phyloP scores from a whole-genome alignment of 2,888 invertebrate genomes.

The Phaonia tiefii region DNA sequence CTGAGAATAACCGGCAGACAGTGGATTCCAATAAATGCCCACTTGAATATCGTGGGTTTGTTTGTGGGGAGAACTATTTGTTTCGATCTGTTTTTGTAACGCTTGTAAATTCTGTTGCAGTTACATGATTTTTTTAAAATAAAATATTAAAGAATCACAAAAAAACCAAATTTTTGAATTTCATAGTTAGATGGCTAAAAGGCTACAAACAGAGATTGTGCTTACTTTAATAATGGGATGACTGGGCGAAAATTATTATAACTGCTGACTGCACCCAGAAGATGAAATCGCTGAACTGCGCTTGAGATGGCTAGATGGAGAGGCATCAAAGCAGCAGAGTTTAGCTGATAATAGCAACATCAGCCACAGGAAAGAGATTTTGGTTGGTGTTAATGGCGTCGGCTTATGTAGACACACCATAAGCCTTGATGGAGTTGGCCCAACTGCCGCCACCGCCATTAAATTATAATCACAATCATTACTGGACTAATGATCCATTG shows the following conservation, averaged over 20 bases:
- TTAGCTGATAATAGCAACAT: no score
- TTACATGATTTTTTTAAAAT: slow-evolving; percentile 46
- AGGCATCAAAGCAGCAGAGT: no score
- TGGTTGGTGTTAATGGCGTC: slow-evolving; percentile 51
- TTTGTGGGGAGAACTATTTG: not conserved
- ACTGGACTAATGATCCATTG: slow-evolving; percentile 57
- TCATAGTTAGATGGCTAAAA: slow-evolving; percentile 35
- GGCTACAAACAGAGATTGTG: slow-evolving; percentile 58
- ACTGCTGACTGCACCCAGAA: not conserved
- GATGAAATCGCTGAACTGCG: no score
- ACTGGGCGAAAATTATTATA: slow-evolving; percentile 14
- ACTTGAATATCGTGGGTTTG: slow-evolving; percentile 59
- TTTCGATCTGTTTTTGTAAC: not conserved
- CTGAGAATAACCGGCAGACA: not conserved
- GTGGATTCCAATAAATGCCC: slow-evolving; percentile 12
- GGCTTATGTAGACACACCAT: slow-evolving; percentile 29
- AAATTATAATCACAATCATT: slow-evolving; percentile 64
- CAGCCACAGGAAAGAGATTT: not conserved
- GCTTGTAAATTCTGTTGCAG: slow-evolving; percentile 10
- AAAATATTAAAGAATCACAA: slow-evolving; percentile 3
- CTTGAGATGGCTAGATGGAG: no score
- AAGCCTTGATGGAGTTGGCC: slow-evolving; percentile 23
- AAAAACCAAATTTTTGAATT: slow-evolving; percentile 5
- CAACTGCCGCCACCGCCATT: slow-evolving; percentile 66
- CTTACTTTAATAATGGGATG: slow-evolving; percentile 45